phyloP scores from a whole-genome alignment of 2,888 invertebrate genomes.

The Danaus chrysippus region DNA sequence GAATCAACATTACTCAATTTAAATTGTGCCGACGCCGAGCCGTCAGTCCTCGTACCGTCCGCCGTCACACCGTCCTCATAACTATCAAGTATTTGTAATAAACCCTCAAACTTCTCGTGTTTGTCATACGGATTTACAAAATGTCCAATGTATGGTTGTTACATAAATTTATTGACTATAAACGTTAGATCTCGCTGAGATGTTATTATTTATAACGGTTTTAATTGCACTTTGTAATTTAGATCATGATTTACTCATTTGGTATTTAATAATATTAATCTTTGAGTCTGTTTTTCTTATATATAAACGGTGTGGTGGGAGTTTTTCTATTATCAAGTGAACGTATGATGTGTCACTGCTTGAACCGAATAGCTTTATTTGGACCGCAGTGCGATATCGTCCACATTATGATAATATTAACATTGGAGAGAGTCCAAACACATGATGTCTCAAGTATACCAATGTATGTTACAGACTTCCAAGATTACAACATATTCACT shows the following conservation, averaged over 20 bases:
- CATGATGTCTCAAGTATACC: slow-evolving; percentile 11
- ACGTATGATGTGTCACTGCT: background rate
- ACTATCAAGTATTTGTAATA: slow-evolving; percentile 24
- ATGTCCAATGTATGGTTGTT: background rate
- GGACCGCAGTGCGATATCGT: slow-evolving; percentile 9
- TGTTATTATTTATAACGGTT: background rate
- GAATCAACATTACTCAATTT: background rate
- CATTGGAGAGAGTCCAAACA: slow-evolving; percentile 17
- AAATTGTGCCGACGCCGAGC: slow-evolving; percentile 7
- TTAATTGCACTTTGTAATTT: too few species aligned
- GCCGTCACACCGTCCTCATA: slow-evolving; percentile 21
- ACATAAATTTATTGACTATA: background rate
- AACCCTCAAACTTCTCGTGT: slow-evolving; percentile 11
- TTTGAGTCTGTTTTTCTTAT: too few species aligned
- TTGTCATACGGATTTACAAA: slow-evolving; percentile 13
- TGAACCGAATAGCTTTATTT: background rate
- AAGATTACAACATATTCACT: slow-evolving; percentile 3
- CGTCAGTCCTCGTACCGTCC: background rate
- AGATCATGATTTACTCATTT: too few species aligned
- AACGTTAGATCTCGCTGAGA: background rate
- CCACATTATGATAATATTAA: slow-evolving; percentile 14
- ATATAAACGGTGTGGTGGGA: background rate
- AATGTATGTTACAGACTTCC: background rate
- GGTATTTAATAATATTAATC: too few species aligned
- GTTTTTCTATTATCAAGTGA: background rate